These are phyloP conservation scores for Desmodus rotundus DNA, from an alignment of 2,113 vertebrate species.

Conservation along the genomic window DNA sequence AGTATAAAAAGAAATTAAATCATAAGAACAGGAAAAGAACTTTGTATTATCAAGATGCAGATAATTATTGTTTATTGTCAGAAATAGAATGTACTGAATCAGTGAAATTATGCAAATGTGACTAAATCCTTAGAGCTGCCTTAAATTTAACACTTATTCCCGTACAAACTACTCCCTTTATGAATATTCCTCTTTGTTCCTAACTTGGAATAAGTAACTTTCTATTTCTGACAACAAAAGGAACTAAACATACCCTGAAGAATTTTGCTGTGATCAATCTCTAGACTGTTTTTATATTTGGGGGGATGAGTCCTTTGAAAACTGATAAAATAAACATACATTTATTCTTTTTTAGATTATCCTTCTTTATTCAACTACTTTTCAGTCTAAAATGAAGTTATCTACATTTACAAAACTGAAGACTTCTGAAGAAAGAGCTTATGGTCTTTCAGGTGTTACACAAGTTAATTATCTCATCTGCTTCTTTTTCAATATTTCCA, in stretches of 20 bases:
- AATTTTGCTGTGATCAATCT: not conserved
- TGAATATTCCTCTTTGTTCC: not conserved
- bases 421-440: constrained; percentile 6
- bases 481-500: not conserved
- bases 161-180: not conserved
- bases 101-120: not conserved
- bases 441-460: not conserved
- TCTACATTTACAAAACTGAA: constrained; percentile 3
- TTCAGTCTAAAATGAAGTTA: constrained; percentile 20
- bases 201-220: not conserved
- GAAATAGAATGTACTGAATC: not conserved
- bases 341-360: not conserved
- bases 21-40: not conserved
- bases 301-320: not conserved
- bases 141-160: constrained; percentile 13
- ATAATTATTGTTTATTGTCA: not conserved
- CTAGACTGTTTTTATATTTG: not conserved
- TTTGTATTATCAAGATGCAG: not conserved
- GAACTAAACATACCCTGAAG: not conserved
- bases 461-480: constrained; percentile 14
- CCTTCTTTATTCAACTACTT: not conserved
- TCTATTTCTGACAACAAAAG: constrained; percentile 5
- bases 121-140: not conserved
- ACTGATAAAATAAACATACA: not conserved
- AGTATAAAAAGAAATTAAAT: not conserved